Conservation (phyloP, 1,140 invertebrate genomes). For the Anastrepha obliqua region DNA sequence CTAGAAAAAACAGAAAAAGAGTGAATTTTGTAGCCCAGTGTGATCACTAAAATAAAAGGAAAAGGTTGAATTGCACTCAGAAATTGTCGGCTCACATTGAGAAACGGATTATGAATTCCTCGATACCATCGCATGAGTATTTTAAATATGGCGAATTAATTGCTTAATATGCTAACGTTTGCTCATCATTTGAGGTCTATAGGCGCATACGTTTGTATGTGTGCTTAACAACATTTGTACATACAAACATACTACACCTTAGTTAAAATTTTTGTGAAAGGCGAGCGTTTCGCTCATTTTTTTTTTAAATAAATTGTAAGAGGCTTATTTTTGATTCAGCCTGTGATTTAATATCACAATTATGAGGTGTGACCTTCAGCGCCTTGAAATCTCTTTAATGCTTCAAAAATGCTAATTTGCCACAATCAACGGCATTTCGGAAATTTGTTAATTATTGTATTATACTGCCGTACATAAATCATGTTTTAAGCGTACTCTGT, state of each 20-base stretch:
- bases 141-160: no score
- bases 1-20: no score
- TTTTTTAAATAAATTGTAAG: neutral
- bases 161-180: no score
- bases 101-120: no score
- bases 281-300: neutral
- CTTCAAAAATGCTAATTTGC: neutral
- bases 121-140: no score
- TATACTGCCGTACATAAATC: no score
- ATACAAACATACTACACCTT: neutral
- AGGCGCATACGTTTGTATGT: neutral
- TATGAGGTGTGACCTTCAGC: neutral
- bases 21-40: no score
- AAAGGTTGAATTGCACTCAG: no score
- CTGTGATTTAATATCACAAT: neutral
- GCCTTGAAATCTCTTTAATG: neutral
- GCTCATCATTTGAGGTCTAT: neutral
- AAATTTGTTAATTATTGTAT: no score
- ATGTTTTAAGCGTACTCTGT: no score
- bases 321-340: neutral
- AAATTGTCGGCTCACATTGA: no score
- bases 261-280: neutral
- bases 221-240: neutral
- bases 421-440: neutral
- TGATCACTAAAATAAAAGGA: no score